phyloP scores from a whole-genome alignment of 2,797 vertebrate genomes.

The Coregonus suidteri region DNA sequence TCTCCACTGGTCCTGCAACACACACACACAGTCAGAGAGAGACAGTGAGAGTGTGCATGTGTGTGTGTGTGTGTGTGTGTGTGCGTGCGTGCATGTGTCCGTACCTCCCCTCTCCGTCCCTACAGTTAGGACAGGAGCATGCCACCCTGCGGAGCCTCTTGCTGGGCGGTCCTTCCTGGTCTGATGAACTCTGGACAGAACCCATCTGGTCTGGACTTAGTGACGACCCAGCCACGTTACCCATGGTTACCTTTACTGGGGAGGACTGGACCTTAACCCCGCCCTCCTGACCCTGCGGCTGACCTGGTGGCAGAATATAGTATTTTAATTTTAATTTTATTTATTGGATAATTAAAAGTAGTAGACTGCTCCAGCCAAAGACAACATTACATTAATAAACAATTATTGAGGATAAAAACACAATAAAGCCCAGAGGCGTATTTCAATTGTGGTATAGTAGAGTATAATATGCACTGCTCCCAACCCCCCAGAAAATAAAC shows the following conservation, averaged over 20 bases:
- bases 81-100: too few relatives aligned
- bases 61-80: background rate
- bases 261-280: constrained; percentile 93
- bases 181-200: constrained; percentile 91
- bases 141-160: constrained; percentile 95
- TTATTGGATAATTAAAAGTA: too few relatives aligned
- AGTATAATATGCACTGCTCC: background rate
- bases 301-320: constrained; percentile 77
- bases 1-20: constrained; percentile 87
- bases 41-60: background rate
- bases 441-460: constrained; percentile 1
- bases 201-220: constrained; percentile 97
- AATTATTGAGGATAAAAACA: too few relatives aligned
- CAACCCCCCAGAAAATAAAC: background rate
- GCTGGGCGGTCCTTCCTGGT: constrained; percentile 92
- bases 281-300: constrained; percentile 91
- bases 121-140: constrained; percentile 98
- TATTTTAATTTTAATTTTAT: background rate
- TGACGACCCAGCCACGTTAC: constrained; percentile 87
- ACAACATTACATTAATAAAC: too few relatives aligned
- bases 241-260: constrained; percentile 91
- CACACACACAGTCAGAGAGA: constrained; percentile 8
- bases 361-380: too few relatives aligned
- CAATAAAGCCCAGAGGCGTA: constrained; percentile 9
- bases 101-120: constrained; percentile 96